These are phyloP conservation scores for Zaprionus gabonicus DNA, from an alignment of 1,140 invertebrate species.

Conservation along the genomic window DNA sequence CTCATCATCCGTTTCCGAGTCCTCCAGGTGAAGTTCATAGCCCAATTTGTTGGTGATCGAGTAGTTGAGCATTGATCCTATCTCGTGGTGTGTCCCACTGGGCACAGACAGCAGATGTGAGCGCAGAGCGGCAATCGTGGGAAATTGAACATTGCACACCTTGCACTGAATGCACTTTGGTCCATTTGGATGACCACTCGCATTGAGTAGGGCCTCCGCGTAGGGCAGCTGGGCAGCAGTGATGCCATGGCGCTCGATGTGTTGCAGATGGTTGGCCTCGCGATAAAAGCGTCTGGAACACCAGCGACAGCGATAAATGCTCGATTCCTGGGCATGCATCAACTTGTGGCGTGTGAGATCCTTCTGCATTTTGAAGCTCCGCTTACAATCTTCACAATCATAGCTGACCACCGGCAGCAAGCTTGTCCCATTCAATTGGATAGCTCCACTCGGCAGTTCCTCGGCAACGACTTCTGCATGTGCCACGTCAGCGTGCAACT, in stretches of 20 bases:
- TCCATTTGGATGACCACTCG: constrained; percentile 59
- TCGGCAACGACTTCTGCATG: constrained; percentile 37
- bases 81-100: constrained; percentile 44
- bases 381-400: constrained; percentile 85
- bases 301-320: constrained; percentile 85
- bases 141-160: constrained; percentile 58
- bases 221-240: constrained; percentile 52
- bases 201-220: constrained; percentile 64
- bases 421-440: constrained; percentile 3
- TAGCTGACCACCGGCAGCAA: constrained; percentile 19
- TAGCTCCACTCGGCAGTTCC: not conserved
- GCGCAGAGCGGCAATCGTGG: constrained; percentile 54
- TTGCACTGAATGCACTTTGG: constrained; percentile 65
- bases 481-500: constrained; percentile 46
- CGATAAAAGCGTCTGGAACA: constrained; percentile 86
- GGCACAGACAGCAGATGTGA: constrained; percentile 52
- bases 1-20: constrained; percentile 77
- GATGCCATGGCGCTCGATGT: constrained; percentile 73
- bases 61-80: constrained; percentile 62
- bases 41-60: constrained; percentile 77
- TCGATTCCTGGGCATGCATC: constrained; percentile 84
- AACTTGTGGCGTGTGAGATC: constrained; percentile 85
- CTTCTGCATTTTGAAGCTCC: constrained; percentile 85
- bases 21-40: constrained; percentile 71
- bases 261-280: constrained; percentile 83